Percentiles rank a stretch among this genome's conserved stretches.
Conservation (phyloP, 2,113 vertebrate species). For the Rhynchopsitta pachyrhyncha region DNA sequence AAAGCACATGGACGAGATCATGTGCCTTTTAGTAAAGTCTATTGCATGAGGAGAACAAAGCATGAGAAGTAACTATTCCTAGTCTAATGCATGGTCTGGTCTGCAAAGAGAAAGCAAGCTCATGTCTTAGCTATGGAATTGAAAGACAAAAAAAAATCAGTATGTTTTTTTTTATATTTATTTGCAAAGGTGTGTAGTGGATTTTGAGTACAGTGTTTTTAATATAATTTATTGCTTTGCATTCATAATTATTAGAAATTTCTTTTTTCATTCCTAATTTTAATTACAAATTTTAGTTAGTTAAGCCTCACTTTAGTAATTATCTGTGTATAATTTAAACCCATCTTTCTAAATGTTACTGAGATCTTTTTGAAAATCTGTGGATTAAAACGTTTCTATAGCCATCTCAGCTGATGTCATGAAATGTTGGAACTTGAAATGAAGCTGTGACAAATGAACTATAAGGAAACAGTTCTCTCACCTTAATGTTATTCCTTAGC, state of each 20-base stretch:
- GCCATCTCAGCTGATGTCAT: neutral
- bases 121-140: neutral
- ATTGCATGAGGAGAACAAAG: neutral
- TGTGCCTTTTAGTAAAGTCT: neutral
- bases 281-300: neutral
- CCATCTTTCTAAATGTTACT: neutral
- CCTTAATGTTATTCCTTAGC: neutral
- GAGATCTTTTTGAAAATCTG: neutral
- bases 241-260: neutral
- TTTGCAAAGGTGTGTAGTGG: neutral
- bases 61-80: neutral
- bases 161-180: accelerated
- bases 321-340: neutral
- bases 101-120: neutral
- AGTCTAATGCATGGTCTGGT: neutral
- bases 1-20: neutral
- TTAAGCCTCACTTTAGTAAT: neutral
- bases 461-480: neutral
- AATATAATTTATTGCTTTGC: neutral
- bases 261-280: neutral
- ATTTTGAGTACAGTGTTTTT: neutral
- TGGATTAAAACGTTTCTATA: neutral
- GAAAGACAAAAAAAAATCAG: neutral
- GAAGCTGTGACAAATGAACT: neutral
- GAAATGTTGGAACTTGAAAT: neutral